These are phyloP conservation scores for Drosophila busckii DNA, from an alignment of 1,140 invertebrate genomes.

Conservation along the genomic window DNA sequence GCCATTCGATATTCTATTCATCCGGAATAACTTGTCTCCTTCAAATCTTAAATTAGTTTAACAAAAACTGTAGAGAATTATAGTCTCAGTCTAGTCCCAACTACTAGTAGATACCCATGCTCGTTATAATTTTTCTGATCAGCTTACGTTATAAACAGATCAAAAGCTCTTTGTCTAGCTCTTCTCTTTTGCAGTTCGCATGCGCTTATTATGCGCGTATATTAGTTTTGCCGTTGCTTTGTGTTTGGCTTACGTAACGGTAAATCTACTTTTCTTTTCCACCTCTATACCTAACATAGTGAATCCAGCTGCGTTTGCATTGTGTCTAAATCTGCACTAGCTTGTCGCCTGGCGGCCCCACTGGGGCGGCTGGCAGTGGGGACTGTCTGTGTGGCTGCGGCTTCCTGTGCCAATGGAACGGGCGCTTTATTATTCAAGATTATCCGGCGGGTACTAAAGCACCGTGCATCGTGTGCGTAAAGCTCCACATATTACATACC, in stretches of 20 bases:
- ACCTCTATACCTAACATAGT: not conserved
- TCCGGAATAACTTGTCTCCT: too few species aligned
- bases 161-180: too few species aligned
- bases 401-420: slow-evolving; percentile 9
- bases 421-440: slow-evolving; percentile 68
- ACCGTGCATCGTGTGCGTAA: slow-evolving; percentile 33
- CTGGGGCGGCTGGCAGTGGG: not conserved
- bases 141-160: too few species aligned
- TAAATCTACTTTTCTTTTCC: slow-evolving; percentile 1
- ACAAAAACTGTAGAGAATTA: too few species aligned
- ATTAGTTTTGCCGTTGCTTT: slow-evolving; percentile 2
- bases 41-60: too few species aligned
- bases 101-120: too few species aligned
- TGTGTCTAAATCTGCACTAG: slow-evolving; percentile 1
- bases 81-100: too few species aligned
- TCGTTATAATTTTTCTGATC: too few species aligned
- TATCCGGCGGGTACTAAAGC: slow-evolving; percentile 68
- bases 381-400: not conserved
- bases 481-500: slow-evolving; percentile 26
- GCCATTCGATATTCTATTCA: too few species aligned
- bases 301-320: slow-evolving; percentile 4
- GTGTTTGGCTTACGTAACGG: not conserved
- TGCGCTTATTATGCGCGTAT: not conserved
- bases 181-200: too few species aligned
- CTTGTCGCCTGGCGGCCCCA: slow-evolving; percentile 25